Evolutionary conservation across 2,113 vertebrate genomes (phyloP).

Genomic region (Lethenteron camtschaticum): DNA sequence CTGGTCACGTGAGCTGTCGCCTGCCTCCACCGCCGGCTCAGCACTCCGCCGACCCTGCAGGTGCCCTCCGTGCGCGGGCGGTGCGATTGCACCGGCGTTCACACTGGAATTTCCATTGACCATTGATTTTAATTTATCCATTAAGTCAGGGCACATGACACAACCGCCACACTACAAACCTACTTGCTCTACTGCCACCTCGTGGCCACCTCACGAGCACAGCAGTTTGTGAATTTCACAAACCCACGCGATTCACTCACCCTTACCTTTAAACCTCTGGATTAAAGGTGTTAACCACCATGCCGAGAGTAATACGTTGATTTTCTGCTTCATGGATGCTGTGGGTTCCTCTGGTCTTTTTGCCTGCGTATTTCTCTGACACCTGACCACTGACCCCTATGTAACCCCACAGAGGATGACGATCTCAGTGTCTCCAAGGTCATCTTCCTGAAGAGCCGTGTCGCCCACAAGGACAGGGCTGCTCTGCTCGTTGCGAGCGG

Average conservation of each 20-base stretch:
- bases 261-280: too few relatives aligned
- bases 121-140: neutral
- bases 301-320: neutral
- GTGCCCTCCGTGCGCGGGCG: neutral
- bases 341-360: neutral
- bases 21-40: conserved; percentile 13
- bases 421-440: conserved; percentile 20
- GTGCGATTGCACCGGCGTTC: neutral
- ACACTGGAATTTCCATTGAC: neutral
- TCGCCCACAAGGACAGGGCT: conserved; percentile 13
- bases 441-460: conserved; percentile 20
- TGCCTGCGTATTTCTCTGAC: neutral
- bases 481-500: conserved; percentile 23
- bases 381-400: neutral
- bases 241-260: too few relatives aligned
- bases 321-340: neutral
- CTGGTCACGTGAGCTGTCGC: conserved; percentile 21
- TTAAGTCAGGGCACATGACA: neutral
- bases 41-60: too few relatives aligned
- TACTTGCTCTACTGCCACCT: too few relatives aligned
- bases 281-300: neutral
- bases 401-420: conserved; percentile 5
- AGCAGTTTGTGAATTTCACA: too few relatives aligned
- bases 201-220: too few relatives aligned
- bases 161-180: too few relatives aligned